Conservation (phyloP, 1,140 invertebrate species). For the Riptortus pedestris region DNA sequence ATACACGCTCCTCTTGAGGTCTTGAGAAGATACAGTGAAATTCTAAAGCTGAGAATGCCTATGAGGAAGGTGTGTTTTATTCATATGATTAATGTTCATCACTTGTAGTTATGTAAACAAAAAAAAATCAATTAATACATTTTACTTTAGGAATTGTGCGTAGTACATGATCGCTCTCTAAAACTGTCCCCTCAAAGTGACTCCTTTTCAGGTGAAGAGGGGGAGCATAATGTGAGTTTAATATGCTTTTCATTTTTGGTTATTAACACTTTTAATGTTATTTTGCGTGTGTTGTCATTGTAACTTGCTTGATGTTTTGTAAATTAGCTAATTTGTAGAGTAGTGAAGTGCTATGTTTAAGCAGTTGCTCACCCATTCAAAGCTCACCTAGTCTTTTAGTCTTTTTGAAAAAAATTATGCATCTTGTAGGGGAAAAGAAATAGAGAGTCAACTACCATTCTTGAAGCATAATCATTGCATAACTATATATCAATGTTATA, state of each 20-base stretch:
- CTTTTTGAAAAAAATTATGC: no score
- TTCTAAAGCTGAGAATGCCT: slow-evolving; percentile 87
- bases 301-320: no score
- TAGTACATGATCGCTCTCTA: slow-evolving; percentile 3
- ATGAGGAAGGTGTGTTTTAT: slow-evolving; percentile 63
- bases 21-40: slow-evolving; percentile 79
- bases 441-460: no score
- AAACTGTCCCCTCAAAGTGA: neutral
- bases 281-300: neutral
- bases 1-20: slow-evolving; percentile 80
- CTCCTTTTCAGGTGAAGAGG: neutral
- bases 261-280: neutral
- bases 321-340: no score
- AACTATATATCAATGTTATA: no score
- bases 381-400: no score
- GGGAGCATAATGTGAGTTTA: neutral
- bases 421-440: no score
- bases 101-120: neutral
- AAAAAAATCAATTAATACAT: neutral
- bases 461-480: no score
- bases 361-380: no score
- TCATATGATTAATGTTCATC: no score
- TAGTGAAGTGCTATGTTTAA: no score
- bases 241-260: neutral
- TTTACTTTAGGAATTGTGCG: slow-evolving; percentile 7